Base-by-base conservation (phyloP, 1,140 invertebrate genomes). In the Drosophila repleta region DNA sequence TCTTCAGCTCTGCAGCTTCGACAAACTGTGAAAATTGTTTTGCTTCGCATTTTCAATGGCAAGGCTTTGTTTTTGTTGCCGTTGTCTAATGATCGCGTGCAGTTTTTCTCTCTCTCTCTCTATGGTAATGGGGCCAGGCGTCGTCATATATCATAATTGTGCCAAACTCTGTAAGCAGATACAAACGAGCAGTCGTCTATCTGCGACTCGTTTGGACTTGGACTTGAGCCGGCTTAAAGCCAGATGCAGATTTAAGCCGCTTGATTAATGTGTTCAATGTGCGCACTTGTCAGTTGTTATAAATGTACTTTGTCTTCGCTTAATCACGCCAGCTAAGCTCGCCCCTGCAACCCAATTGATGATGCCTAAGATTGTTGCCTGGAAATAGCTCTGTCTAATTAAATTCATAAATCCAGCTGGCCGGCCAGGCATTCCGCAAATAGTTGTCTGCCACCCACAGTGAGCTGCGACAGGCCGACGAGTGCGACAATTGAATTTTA, bases 31-130 rank as follows among this genome's bases (percentile, higher is more conserved):
- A 73, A 83, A 84, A 72, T 74, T 18, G 60, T 64, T 64, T 43
- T 7, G 68, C 43, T 56, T 43, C 29, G 32, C 78, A 87, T 71
- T 88, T 87, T 87, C 82, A 87, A 87, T 88, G 82, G 78, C 83
- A 87, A 79, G 79, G 78, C 82, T 87, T 82, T 87, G 83, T 85
- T 55, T 8, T 55, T 69, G 52, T 51, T 26, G 24, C 20, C 46
- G 73, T 76, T 81, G 75, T 87, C 82, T 85, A 87, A 87, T 87
- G 82, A 87, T 88, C 83, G 82, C 83, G 83, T 88, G 83, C 82
- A 88, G 64, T 87, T 88, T 81, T 76, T 79, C 74, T 69, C 56
- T 52, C 67, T n/a, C n/a, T n/a, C n/a, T n/a, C n/a, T n/a, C n/a
- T n/a, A n/a, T n/a, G n/a, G 73, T 84, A 84, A 72, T 78, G 74